Percentiles rank a stretch among this genome's conserved stretches.
These are phyloP conservation scores for Bos indicus DNA, from an alignment of 2,113 vertebrate genomes.

Conservation along the genomic window DNA sequence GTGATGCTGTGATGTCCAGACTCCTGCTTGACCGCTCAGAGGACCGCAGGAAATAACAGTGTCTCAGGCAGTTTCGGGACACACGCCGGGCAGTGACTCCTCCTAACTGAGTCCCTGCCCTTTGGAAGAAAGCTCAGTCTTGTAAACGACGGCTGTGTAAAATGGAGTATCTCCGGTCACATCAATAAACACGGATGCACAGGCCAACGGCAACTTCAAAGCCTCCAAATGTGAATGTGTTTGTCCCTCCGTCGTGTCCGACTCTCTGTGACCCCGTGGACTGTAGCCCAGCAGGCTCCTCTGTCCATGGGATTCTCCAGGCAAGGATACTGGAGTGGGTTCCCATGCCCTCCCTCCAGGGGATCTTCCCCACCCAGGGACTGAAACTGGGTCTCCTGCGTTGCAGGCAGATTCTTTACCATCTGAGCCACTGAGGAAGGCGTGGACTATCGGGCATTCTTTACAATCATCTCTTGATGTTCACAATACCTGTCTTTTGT, in stretches of 20 bases:
- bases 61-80: background rate
- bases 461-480: background rate
- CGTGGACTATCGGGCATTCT: background rate
- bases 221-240: background rate
- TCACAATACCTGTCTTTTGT: background rate
- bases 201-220: rapidly evolving
- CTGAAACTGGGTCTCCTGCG: rapidly evolving
- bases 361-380: background rate
- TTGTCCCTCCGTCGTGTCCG: background rate
- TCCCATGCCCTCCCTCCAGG: background rate
- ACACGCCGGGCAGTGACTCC: rapidly evolving
- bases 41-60: rapidly evolving
- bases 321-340: rapidly evolving
- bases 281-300: background rate
- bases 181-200: background rate
- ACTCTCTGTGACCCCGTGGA: background rate
- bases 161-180: background rate
- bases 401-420: background rate
- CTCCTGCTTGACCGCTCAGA: background rate
- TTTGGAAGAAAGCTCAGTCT: background rate
- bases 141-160: rapidly evolving
- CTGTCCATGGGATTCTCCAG: background rate
- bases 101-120: background rate
- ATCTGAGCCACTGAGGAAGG: background rate
- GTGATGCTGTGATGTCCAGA: background rate